Base-by-base conservation (phyloP, 2,113 vertebrate species). In the Physeter macrocephalus region DNA sequence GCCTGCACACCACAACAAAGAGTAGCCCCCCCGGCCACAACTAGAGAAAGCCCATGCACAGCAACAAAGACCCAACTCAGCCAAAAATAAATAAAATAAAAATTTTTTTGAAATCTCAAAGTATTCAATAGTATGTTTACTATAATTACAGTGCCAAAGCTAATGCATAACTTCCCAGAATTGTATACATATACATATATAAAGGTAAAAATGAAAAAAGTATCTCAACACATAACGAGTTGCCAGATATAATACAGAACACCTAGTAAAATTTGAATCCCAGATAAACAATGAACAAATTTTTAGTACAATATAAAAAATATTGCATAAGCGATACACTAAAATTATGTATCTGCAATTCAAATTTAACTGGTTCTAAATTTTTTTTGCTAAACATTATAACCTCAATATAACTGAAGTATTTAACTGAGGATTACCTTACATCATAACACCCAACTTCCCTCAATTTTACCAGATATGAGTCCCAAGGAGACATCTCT, bases 381-480 rank as follows among this genome's bases (percentile, higher is more conserved):
- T 39, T 88, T 84, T 89, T 57, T 59, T 77, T 87, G 6, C 7
- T 74, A 72, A 14, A 57, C 61, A 84, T 59, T 54, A 80, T 52
- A 67, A 84, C 4, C 9, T 4, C 75, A 72, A 67, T 29, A 27
- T 67, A 95, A 71, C 18, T 85, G 3, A 67, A 75, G 0, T 41
- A 88, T 77, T 84, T 91, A 90, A 88, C 10, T 88, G 36, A 49
- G 3, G 23, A 82, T 43, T 67, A 36, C 1, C 0, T 86, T 74
- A n/a, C n/a, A n/a, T n/a, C n/a, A n/a, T 88, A 97, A 89, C n/a
- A 93, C 7, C 82, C 52, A 92, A 93, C n/a, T 94, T 95, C 21
- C 14, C 31, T 95, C 91, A 62, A 5, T 88, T 96, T 96, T 94
- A 86, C 36, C 46, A 88, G 34, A 36, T 94, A 59, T 27, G 23